Base-by-base conservation (phyloP, 2,888 invertebrate genomes). In the Drosophila longiperda region DNA sequence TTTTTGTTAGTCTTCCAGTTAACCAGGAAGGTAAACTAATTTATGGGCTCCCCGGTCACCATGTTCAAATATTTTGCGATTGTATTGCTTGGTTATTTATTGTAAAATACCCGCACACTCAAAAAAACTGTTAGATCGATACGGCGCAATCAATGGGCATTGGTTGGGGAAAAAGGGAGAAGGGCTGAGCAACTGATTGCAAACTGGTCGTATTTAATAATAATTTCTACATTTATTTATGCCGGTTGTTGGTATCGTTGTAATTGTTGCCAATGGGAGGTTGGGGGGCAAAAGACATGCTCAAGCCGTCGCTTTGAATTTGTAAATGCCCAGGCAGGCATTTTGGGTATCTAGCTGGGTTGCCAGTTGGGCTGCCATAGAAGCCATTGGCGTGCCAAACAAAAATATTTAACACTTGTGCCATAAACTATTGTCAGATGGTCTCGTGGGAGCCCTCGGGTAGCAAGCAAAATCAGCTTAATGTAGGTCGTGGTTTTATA, bases 371-470 rank as follows among this genome's bases (percentile, higher is more conserved):
- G 48, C 66, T 71, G 63, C 64, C 66, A 60, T 66, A 32, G 40
- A 71, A 70, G 75, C 69, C 69, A 82, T 74, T 85, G 85, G 85
- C 85, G 85, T 86, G 85, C 85, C 85, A 86, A 86, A 75, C 85
- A 78, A 87, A 86, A 87, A 89, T 86, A 89, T 89, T 86, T 86
- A 86, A 86, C 85, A 86, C 85, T 86, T 80, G 80, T 72, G 83
- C 85, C 82, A 89, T 89, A 86, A 86, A 86, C 85, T 80, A 89
- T 85, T 87, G 88, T 82, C 90, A 76, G 89, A 50, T 61, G 72
- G 69, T 63, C 58, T 58, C 48, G 45, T 42, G 52, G 60, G 32
- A 53, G 59, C 34, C 32, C 32, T 54, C 48, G 55, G 52, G 26
- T 36, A 50, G 26, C 29, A 17, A 61, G 67, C 52, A 34, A 65